Percentiles rank a stretch among this genome's conserved stretches.
phyloP scores from a whole-genome alignment of 2,888 invertebrate species.

The Dasypogon diadema region DNA sequence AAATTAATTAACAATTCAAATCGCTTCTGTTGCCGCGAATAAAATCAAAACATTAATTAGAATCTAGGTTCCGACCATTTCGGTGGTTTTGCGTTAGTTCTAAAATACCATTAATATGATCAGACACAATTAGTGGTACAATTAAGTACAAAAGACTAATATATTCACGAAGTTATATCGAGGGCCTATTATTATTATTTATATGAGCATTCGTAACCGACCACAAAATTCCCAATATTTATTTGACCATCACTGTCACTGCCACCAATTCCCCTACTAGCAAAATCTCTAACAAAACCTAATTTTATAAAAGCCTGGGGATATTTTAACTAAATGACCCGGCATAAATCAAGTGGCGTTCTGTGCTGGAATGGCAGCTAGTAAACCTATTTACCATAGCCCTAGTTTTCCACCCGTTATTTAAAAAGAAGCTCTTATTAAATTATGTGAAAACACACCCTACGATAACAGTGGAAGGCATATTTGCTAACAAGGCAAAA shows the following conservation, averaged over 20 bases:
- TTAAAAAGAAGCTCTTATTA: not conserved
- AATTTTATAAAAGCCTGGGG: slow-evolving; percentile 12
- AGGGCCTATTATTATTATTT: not conserved
- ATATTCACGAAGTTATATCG: not conserved
- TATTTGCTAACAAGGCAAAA: not conserved
- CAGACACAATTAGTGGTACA: not conserved
- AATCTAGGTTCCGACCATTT: too few relatives aligned
- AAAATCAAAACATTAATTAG: too few relatives aligned
- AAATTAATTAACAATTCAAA: too few relatives aligned
- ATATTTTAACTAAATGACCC: not conserved
- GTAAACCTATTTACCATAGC: not conserved
- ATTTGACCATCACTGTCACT: too few relatives aligned
- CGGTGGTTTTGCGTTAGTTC: too few relatives aligned
- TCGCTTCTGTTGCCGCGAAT: too few relatives aligned
- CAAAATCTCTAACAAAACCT: not conserved
- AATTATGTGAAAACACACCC: slow-evolving; percentile 13
- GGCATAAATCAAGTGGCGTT: not conserved
- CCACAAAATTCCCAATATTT: too few relatives aligned
- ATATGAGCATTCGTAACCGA: not conserved
- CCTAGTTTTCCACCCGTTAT: not conserved
- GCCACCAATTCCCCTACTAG: too few relatives aligned
- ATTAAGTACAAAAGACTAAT: not conserved
- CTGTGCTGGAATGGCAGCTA: not conserved
- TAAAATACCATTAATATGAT: too few relatives aligned
- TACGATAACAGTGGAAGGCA: not conserved